These are phyloP conservation scores for Acrocephalus kingi DNA, from an alignment of 2,113 vertebrate species.

Conservation along the genomic window DNA sequence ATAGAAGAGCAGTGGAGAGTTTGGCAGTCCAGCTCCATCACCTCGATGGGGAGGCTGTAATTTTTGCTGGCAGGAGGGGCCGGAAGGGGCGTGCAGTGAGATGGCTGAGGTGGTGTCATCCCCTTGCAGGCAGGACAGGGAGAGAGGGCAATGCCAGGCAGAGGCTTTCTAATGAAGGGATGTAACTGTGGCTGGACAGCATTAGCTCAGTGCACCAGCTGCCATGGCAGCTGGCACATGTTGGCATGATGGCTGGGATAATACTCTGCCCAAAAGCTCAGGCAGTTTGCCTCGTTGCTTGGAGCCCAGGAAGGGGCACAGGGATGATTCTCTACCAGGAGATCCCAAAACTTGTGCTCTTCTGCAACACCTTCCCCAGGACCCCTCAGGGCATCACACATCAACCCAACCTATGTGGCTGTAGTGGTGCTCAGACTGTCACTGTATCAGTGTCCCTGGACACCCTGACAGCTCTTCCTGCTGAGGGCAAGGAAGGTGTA, in stretches of 20 bases:
- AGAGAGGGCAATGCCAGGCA: not conserved
- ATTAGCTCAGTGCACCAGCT: not conserved
- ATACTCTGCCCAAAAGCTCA: not conserved
- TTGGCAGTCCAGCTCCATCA: not conserved
- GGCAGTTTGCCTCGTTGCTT: not conserved
- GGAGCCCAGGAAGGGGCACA: not conserved
- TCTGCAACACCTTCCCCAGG: not conserved
- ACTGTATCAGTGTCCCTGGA: not conserved
- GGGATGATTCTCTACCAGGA: not conserved
- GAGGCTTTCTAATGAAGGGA: not conserved
- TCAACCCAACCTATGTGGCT: rapidly evolving
- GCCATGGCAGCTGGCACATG: not conserved
- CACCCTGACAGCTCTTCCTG: not conserved
- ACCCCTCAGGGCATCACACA: not conserved
- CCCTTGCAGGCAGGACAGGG: not conserved
- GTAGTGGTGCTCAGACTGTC: not conserved
- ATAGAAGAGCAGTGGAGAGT: not conserved
- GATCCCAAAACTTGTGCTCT: not conserved
- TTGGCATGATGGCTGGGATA: not conserved
- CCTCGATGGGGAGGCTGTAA: rapidly evolving
- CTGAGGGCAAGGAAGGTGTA: not conserved
- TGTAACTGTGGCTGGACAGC: not conserved
- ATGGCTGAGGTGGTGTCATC: not conserved
- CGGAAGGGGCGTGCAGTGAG: not conserved
- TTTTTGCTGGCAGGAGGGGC: not conserved